Evolutionary conservation across 2,797 vertebrate genomes (phyloP).

Genomic region (Lithobates sylvaticus): DNA sequence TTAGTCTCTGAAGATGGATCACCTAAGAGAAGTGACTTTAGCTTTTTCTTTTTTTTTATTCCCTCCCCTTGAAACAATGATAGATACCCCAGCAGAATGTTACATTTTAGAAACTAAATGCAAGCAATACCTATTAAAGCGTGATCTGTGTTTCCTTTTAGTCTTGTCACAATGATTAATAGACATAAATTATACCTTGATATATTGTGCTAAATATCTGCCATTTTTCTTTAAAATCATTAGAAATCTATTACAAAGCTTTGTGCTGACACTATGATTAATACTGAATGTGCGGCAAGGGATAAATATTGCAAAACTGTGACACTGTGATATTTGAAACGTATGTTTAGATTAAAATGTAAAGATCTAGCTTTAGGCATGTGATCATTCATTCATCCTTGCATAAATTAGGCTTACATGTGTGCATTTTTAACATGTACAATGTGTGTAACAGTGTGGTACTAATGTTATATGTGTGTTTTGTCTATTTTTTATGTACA

Average conservation of each 20-base stretch:
- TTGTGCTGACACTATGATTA: conserved; percentile 67
- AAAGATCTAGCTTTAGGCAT: conserved; percentile 26
- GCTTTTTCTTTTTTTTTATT: conserved; percentile 43
- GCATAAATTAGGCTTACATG: conserved; percentile 21
- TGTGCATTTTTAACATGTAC: not conserved
- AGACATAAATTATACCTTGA: conserved; percentile 70
- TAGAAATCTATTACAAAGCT: conserved; percentile 71
- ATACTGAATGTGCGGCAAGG: conserved; percentile 65
- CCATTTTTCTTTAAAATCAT: conserved; percentile 72
- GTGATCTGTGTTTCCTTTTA: conserved; percentile 71
- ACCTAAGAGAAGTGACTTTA: conserved; percentile 56
- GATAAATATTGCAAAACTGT: conserved; percentile 65
- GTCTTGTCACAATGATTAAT: conserved; percentile 72
- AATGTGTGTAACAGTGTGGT: not conserved
- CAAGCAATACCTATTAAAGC: conserved; percentile 67
- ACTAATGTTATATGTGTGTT: not conserved
- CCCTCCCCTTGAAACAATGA: conserved; percentile 62
- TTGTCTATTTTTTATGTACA: not conserved
- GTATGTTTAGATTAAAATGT: conserved; percentile 55
- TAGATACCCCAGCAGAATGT: conserved; percentile 66
- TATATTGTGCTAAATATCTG: conserved; percentile 73
- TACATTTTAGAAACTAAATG: conserved; percentile 67
- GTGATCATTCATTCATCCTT: conserved; percentile 26
- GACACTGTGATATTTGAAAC: conserved; percentile 45
- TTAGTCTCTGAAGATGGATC: conserved; percentile 36